A percentile compares a stretch with the other conserved stretches of the same genome.
These are phyloP conservation scores for Polypterus senegalus DNA, from an alignment of 2,113 vertebrate genomes.

Conservation along the genomic window DNA sequence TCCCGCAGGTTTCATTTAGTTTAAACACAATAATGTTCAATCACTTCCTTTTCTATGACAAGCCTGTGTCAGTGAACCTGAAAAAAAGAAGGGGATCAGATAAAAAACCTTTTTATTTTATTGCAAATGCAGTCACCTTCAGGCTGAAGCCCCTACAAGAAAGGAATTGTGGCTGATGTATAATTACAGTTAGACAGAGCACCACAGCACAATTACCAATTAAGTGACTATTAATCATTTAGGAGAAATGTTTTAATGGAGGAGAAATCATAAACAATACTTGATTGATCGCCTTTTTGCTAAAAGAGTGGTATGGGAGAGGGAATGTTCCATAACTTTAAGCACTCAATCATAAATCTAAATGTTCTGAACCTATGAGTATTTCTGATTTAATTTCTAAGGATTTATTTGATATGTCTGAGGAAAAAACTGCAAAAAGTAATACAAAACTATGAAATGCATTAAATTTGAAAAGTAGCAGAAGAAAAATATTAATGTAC, in stretches of 20 bases:
- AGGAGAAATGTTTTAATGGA: neutral
- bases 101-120: slow-evolving; percentile 14
- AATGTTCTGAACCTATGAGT: too few species aligned
- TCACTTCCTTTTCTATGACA: slow-evolving; percentile 8
- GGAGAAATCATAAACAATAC: slow-evolving; percentile 8
- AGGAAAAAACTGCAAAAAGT: too few species aligned
- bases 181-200: slow-evolving; percentile 9
- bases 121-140: slow-evolving; percentile 1
- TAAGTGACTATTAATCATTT: slow-evolving; percentile 3
- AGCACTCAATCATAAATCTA: too few species aligned
- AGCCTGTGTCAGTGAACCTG: neutral
- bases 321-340: too few species aligned
- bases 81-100: slow-evolving; percentile 8
- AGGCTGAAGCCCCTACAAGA: slow-evolving; percentile 12
- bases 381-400: too few species aligned
- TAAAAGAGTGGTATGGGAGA: neutral
- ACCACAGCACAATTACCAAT: slow-evolving; percentile 19
- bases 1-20: slow-evolving; percentile 14
- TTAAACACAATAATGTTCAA: slow-evolving; percentile 5
- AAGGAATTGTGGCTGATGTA: neutral
- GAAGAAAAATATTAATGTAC: too few species aligned
- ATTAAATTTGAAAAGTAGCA: too few species aligned
- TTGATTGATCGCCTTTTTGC: slow-evolving; percentile 11
- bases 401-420: too few species aligned
- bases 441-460: too few species aligned